Conservation (phyloP, 2,113 vertebrate genomes). For the Onychorhynchus coronatus region DNA sequence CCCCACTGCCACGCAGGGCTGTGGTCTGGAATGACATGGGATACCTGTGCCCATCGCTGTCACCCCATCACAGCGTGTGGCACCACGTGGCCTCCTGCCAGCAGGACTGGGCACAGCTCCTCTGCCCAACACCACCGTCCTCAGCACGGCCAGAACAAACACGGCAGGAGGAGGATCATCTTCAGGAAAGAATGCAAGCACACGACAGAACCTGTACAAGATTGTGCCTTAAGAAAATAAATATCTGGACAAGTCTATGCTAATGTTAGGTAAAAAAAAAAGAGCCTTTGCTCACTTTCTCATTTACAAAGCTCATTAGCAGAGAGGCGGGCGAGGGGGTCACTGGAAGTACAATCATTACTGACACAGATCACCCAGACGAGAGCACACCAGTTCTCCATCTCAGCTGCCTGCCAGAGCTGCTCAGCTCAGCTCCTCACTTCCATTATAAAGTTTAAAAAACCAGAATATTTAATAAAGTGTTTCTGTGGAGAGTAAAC, state of each 20-base stretch:
- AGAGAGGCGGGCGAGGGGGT: rapidly evolving
- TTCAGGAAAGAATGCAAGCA: not conserved
- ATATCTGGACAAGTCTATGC: not conserved
- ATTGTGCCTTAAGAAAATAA: not conserved
- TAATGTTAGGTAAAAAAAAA: not conserved
- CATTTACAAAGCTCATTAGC: not conserved
- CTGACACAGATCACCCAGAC: not conserved
- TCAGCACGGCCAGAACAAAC: not conserved
- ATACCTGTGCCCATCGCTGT: rapidly evolving
- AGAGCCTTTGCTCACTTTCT: not conserved
- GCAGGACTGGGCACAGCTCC: not conserved
- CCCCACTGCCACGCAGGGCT: rapidly evolving
- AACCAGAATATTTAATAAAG: constrained; percentile 12
- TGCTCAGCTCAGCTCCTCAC: not conserved
- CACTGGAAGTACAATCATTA: constrained; percentile 5
- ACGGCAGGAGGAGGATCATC: rapidly evolving
- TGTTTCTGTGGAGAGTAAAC: constrained; percentile 26
- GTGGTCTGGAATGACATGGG: rapidly evolving
- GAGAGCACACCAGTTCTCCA: not conserved
- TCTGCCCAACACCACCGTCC: not conserved
- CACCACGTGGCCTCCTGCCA: not conserved
- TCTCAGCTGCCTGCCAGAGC: not conserved
- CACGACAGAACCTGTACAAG: rapidly evolving
- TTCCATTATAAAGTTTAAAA: not conserved
- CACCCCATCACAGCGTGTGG: rapidly evolving